Base-by-base conservation (phyloP, 2,797 vertebrate genomes). In the Microctenopoma stevenorrisi region DNA sequence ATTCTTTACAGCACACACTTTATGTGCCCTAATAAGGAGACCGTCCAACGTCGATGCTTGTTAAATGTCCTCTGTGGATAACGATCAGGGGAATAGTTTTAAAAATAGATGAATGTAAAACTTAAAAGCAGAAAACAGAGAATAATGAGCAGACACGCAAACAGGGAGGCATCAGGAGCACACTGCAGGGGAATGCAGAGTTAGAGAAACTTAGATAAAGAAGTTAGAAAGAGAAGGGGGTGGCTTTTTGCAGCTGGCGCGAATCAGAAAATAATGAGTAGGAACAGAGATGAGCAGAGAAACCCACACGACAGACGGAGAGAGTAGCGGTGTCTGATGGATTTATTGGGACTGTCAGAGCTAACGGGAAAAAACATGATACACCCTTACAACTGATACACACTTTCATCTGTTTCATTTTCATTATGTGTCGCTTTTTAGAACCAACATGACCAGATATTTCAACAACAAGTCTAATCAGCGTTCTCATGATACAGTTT, bases 191-290 rank as follows among this genome's bases (percentile, higher is more conserved):
- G 7, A 54, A 44, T 46, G 61, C 48, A n/a, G 61, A 69, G 60
- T 33, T 28, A 4, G 33, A 57, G 1, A 14, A 40, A 68, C 46
- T n/a, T 54, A n/a, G 50, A 62, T 42, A 50, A 15, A 69, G 47
- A 42, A 18, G 49, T n/a, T 54, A n/a, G 52, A 62, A 46, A 48
- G 16, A 67, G 47, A 38, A 33, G 5, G 46, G 28, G 9, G 58
- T 52, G 57, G 72, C 38, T 52, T 60, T 65, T 46, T 67, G 52
- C 43, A 53, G 64, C 67, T 81, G 72, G 64, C 59, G 38, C 67
- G 61, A 77, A 64, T 80, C 52, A 64, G 73, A 82, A 76, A 81
- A 86, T 88, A 84, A 87, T 76, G 74, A 84, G 78, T 6, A 57
- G 62, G 58, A 18, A 52, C 49, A 79, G 30, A 72, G 64, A 74